A percentile compares a stretch with the other conserved stretches of the same genome.
Conservation (phyloP, 2,113 vertebrate genomes). For the Ciconia maguari region DNA sequence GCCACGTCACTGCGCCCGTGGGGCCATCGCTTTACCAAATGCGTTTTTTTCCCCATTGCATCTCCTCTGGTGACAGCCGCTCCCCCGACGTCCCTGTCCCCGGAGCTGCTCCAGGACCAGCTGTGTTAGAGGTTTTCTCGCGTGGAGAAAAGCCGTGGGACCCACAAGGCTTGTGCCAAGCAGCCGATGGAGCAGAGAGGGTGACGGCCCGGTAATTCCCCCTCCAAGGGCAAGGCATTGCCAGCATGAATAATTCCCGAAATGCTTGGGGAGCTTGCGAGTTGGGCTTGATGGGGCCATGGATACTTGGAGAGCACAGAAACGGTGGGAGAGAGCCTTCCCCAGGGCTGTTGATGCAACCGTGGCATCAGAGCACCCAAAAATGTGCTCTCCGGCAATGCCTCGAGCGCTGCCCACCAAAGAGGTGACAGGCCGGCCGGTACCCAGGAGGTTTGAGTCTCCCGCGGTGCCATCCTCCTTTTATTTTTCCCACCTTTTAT, state of each 20-base stretch:
- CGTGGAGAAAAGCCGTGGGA: not conserved
- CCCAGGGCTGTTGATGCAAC: rapidly evolving
- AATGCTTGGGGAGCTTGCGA: rapidly evolving
- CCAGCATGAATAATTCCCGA: not conserved
- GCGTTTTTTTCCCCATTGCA: not conserved
- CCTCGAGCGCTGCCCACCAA: rapidly evolving
- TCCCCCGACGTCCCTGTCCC: rapidly evolving
- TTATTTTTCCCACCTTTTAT: not conserved
- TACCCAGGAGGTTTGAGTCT: not conserved
- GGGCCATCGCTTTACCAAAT: not conserved
- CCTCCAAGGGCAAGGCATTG: rapidly evolving
- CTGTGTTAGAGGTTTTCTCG: not conserved
- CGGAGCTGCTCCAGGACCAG: not conserved
- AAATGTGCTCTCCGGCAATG: rapidly evolving
- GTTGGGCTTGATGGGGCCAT: not conserved
- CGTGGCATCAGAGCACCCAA: not conserved
- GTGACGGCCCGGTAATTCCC: rapidly evolving
- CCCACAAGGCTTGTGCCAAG: not conserved
- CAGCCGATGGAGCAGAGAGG: not conserved
- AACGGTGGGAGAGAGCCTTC: not conserved
- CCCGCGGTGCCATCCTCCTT: not conserved
- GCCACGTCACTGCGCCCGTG: rapidly evolving
- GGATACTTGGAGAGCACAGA: not conserved
- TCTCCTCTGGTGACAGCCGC: not conserved
- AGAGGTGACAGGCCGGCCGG: rapidly evolving